phyloP scores from a whole-genome alignment of 2,888 invertebrate species.

The Stegophylla sp. region DNA sequence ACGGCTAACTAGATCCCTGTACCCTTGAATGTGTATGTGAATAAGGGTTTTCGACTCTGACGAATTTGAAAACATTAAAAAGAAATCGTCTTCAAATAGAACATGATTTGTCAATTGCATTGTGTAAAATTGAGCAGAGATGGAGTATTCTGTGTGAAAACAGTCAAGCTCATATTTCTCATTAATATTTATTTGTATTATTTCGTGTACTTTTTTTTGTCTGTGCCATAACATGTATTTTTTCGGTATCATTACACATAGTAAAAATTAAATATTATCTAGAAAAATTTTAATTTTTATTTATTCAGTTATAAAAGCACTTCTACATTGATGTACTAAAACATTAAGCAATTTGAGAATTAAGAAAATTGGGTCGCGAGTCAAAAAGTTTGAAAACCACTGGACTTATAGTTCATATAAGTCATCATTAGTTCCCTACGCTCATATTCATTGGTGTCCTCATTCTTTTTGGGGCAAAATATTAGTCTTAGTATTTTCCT shows the following conservation, averaged over 20 bases:
- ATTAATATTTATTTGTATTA: not conserved
- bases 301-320: no score
- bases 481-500: no score
- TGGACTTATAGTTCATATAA: not conserved
- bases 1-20: no score
- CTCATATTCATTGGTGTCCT: slow-evolving; percentile 7
- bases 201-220: not conserved
- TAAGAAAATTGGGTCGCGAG: no score
- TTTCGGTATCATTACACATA: no score
- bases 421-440: slow-evolving; percentile 9
- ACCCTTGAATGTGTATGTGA: not conserved
- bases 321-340: no score
- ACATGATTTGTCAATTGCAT: not conserved
- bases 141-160: not conserved
- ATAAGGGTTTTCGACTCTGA: not conserved
- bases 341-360: no score
- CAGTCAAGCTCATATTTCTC: not conserved
- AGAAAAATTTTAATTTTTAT: no score
- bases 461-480: not conserved
- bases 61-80: not conserved
- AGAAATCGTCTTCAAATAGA: not conserved
- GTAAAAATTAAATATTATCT: no score
- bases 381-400: no score
- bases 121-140: not conserved
- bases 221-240: no score